Conservation (phyloP, 1,140 invertebrate genomes). For the Piezodorus guildinii region DNA sequence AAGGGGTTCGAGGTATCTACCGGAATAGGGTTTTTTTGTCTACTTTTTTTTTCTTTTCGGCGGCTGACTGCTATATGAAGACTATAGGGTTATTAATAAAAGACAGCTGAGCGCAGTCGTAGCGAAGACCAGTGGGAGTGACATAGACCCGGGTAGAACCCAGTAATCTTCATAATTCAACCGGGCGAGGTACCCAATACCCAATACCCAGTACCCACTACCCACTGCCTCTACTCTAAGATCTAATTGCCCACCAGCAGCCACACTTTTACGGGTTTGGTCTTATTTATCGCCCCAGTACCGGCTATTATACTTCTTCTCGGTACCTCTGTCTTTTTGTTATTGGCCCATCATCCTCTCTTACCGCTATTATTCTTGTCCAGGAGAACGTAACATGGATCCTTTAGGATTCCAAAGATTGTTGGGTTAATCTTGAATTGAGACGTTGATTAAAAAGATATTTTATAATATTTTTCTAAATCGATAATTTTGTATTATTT, state of each 20-base stretch:
- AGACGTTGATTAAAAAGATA: too few relatives aligned
- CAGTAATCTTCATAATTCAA: slow-evolving; percentile 7
- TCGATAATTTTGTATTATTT: too few relatives aligned
- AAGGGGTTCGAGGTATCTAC: too few relatives aligned
- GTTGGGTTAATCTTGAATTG: too few relatives aligned
- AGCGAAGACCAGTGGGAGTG: background rate
- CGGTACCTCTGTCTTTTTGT: too few relatives aligned
- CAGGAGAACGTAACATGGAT: too few relatives aligned
- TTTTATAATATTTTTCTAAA: too few relatives aligned
- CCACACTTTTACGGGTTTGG: background rate
- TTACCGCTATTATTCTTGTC: too few relatives aligned
- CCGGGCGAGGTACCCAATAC: background rate
- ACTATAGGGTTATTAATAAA: background rate
- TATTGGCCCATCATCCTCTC: too few relatives aligned
- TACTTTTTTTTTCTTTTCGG: background rate
- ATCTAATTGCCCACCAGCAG: background rate
- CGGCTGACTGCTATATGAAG: background rate
- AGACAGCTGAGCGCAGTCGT: background rate
- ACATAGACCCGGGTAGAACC: background rate
- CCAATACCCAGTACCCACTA: background rate
- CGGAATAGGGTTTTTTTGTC: background rate
- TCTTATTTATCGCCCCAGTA: background rate
- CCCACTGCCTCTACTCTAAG: background rate
- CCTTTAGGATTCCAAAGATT: too few relatives aligned
- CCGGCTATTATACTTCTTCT: background rate